Percentiles rank a stretch among this genome's conserved stretches.
Conservation (phyloP, 2,113 vertebrate genomes). For the Cavia aperea region DNA sequence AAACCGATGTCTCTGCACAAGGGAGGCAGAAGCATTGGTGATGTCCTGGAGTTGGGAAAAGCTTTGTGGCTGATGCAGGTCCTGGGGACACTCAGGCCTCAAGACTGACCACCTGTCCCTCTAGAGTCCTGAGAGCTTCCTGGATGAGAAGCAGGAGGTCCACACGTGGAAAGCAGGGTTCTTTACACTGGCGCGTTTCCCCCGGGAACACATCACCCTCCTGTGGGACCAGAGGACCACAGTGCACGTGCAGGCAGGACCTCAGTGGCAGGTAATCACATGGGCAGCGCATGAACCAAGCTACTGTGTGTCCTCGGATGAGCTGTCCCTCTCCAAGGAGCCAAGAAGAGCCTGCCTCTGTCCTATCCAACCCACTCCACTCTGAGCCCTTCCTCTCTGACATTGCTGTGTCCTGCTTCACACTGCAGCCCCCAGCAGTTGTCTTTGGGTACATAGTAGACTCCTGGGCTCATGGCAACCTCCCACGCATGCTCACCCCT, state of each 20-base stretch:
- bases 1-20: neutral
- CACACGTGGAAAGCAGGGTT: conserved; percentile 89
- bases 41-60: neutral
- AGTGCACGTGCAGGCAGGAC: conserved; percentile 90
- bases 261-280: conserved; percentile 87
- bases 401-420: neutral
- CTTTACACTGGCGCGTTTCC: conserved; percentile 89
- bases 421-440: neutral
- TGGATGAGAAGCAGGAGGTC: conserved; percentile 81
- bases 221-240: conserved; percentile 97
- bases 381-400: neutral
- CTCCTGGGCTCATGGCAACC: neutral
- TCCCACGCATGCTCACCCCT: neutral
- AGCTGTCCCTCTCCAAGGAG: neutral
- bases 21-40: neutral
- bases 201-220: conserved; percentile 84
- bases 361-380: fast-evolving
- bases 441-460: neutral
- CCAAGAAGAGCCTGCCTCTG: neutral
- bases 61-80: neutral
- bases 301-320: neutral
- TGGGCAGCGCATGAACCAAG: neutral
- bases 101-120: neutral
- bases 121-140: conserved; percentile 86
- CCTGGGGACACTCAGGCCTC: neutral